These are phyloP conservation scores for Tholera decimalis DNA, from an alignment of 2,888 invertebrate species.

Conservation along the genomic window DNA sequence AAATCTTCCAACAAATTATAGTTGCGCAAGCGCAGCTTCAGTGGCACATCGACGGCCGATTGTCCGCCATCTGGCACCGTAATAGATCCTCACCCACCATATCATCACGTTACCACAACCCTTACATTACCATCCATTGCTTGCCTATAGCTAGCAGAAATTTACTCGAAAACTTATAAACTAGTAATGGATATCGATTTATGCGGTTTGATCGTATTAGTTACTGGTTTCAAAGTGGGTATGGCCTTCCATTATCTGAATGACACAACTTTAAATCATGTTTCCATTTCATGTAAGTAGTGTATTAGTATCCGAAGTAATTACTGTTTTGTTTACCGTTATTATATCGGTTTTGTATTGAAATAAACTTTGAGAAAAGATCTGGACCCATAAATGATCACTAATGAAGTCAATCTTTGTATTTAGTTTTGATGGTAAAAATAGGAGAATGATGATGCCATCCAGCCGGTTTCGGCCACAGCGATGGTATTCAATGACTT, in stretches of 20 bases:
- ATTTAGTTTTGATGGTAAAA: no score
- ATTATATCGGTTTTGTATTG: constrained; percentile 18
- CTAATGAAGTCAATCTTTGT: no score
- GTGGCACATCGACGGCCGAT: constrained; percentile 73
- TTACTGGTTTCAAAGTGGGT: constrained; percentile 30
- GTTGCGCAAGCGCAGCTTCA: constrained; percentile 76
- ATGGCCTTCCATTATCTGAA: constrained; percentile 62
- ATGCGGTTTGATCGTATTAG: constrained; percentile 11
- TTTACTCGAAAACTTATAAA: neutral
- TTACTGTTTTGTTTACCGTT: constrained; percentile 51
- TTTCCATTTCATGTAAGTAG: constrained; percentile 60
- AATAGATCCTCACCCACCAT: constrained; percentile 49
- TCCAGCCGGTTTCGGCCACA: no score
- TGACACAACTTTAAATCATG: constrained; percentile 63
- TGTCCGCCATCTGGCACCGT: constrained; percentile 77
- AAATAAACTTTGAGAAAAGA: neutral
- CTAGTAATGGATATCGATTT: constrained; percentile 34
- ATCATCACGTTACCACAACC: constrained; percentile 26
- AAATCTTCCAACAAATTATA: constrained; percentile 57
- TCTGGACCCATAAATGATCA: no score
- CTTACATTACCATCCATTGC: constrained; percentile 40
- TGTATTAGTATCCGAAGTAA: constrained; percentile 52
- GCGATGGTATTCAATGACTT: no score
- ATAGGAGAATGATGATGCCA: no score
- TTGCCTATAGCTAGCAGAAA: constrained; percentile 4